phyloP scores from a whole-genome alignment of 2,888 invertebrate species.

The Drosophila picticornis region DNA sequence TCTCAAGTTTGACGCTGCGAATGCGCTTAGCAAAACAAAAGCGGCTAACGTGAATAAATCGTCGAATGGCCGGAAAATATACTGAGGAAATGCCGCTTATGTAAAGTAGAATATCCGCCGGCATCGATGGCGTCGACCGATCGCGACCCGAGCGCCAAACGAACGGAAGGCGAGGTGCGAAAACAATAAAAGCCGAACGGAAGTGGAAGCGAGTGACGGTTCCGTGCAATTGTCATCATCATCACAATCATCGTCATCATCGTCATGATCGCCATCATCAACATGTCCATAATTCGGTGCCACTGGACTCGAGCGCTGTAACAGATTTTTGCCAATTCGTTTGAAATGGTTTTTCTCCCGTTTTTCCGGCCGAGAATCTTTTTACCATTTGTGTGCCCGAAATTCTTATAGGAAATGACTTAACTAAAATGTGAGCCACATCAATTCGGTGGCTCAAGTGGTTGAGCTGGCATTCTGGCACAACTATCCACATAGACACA shows the following conservation, averaged over 20 bases:
- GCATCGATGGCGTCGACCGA: constrained; percentile 40
- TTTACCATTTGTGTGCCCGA: constrained; percentile 18
- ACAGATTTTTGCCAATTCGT: constrained; percentile 72
- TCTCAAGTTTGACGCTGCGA: constrained; percentile 27
- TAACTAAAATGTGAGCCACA: constrained; percentile 56
- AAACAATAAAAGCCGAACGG: constrained; percentile 70
- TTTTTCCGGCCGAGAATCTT: constrained; percentile 52
- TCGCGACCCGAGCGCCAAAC: constrained; percentile 25
- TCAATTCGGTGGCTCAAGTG: constrained; percentile 58
- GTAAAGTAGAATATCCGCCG: constrained; percentile 83
- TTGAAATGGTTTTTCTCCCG: constrained; percentile 44
- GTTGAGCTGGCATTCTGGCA: constrained; percentile 27
- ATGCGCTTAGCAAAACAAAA: constrained; percentile 62
- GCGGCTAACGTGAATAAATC: constrained; percentile 49
- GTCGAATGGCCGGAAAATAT: constrained; percentile 63
- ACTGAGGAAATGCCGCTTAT: constrained; percentile 79
- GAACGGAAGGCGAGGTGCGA: constrained; percentile 66
- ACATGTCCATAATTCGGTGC: constrained; percentile 5
- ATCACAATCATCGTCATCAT: constrained; percentile 1
- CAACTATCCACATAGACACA: constrained; percentile 1
- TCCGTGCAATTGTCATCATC: constrained; percentile 46
- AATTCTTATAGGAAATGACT: constrained; percentile 78
- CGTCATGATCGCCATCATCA: constrained; percentile 4
- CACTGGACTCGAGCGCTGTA: constrained; percentile 47
- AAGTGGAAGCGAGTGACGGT: constrained; percentile 63